These are phyloP conservation scores for Gasterosteus nipponicus DNA, from an alignment of 2,113 vertebrate genomes.

Conservation along the genomic window DNA sequence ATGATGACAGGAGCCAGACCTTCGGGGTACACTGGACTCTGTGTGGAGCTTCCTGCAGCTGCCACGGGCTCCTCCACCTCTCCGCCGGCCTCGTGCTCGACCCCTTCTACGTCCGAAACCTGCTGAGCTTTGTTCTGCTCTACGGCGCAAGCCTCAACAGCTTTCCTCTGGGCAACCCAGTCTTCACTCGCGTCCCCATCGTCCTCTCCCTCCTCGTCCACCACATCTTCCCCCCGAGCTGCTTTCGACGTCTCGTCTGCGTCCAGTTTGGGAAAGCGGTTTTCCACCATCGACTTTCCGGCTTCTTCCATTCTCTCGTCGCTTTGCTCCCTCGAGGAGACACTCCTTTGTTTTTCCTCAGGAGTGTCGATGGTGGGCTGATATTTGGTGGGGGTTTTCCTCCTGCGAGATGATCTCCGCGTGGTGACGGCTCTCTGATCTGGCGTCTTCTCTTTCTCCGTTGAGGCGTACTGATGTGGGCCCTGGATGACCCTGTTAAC, in stretches of 20 bases:
- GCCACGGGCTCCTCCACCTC: slow-evolving; percentile 59
- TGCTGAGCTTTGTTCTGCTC: slow-evolving; percentile 67
- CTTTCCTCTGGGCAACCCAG: not conserved
- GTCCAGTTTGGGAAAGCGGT: slow-evolving; percentile 2
- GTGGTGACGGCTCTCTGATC: slow-evolving; percentile 13
- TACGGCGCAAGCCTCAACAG: slow-evolving; percentile 63
- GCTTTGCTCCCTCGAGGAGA: slow-evolving; percentile 3
- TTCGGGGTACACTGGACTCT: slow-evolving; percentile 81
- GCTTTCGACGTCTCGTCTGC: slow-evolving; percentile 63
- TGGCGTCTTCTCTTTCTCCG: slow-evolving; percentile 7
- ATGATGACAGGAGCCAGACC: slow-evolving; percentile 89
- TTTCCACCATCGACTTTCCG: not conserved
- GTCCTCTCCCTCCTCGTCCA: slow-evolving; percentile 76
- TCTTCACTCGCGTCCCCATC: slow-evolving; percentile 65
- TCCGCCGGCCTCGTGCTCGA: slow-evolving; percentile 74
- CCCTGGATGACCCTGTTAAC: slow-evolving; percentile 34
- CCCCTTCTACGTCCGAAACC: slow-evolving; percentile 72
- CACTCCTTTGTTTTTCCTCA: slow-evolving; percentile 11
- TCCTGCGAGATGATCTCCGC: slow-evolving; percentile 85
- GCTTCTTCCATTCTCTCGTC: slow-evolving; percentile 28
- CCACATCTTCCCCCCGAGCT: slow-evolving; percentile 69
- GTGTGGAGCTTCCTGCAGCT: slow-evolving; percentile 67
- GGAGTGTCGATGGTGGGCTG: slow-evolving; percentile 53
- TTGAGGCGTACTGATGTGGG: slow-evolving; percentile 66
- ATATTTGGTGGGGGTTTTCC: slow-evolving; percentile 86